Conservation (phyloP, 2,888 invertebrate species). For the Lissocephala sabroskyi region DNA sequence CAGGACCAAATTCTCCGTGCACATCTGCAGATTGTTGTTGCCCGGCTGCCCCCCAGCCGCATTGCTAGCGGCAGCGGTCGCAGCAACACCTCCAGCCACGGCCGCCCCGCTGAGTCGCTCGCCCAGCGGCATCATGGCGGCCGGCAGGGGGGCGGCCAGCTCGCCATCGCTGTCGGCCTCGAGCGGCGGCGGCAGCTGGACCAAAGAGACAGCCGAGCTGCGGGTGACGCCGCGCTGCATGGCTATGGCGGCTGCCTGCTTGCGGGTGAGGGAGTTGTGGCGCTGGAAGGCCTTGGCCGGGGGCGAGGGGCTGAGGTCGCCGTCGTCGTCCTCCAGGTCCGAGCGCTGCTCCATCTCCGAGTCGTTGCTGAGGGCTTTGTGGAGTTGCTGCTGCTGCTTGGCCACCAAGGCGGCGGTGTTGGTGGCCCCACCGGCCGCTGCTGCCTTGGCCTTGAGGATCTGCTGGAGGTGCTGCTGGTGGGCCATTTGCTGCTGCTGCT, state of each 20-base stretch:
- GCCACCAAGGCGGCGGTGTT: constrained; percentile 66
- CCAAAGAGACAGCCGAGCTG: constrained; percentile 80
- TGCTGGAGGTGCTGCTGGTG: constrained; percentile 69
- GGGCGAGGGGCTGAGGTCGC: constrained; percentile 72
- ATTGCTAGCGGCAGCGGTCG: constrained; percentile 35
- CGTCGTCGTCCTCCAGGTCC: constrained; percentile 67
- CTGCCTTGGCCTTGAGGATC: constrained; percentile 66
- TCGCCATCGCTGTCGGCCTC: constrained; percentile 82
- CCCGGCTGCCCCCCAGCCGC: constrained; percentile 41
- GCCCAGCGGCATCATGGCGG: constrained; percentile 53
- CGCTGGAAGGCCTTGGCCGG: constrained; percentile 75
- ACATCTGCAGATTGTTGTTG: constrained; percentile 58
- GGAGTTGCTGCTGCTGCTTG: constrained; percentile 63
- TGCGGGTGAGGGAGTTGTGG: constrained; percentile 77
- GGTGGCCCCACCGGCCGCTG: constrained; percentile 60
- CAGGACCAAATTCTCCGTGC: constrained; percentile 77
- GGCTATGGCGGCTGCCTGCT: constrained; percentile 76
- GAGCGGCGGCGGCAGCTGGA: constrained; percentile 86
- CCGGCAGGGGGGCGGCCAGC: constrained; percentile 53
- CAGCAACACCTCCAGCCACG: constrained; percentile 30
- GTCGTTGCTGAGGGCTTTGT: constrained; percentile 47
- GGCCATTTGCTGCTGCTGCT: constrained; percentile 65
- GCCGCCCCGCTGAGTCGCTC: no score
- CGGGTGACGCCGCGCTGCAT: constrained; percentile 76
- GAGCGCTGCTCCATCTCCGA: constrained; percentile 70